phyloP scores from a whole-genome alignment of 2,113 vertebrate genomes.

The Gulo gulo region DNA sequence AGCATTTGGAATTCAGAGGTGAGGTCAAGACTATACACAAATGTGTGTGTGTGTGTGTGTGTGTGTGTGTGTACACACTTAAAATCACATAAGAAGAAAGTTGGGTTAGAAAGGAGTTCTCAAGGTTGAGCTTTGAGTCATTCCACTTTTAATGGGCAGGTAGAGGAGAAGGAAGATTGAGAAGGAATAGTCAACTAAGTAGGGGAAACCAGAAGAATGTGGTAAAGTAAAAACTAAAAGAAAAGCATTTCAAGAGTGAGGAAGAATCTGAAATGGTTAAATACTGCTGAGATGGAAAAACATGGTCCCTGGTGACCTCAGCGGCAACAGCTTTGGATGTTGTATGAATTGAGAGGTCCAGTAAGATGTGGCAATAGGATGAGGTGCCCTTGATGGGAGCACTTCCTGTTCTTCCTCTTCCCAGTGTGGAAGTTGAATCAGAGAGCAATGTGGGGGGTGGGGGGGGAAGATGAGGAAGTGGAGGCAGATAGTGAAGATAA shows the following conservation, averaged over 20 bases:
- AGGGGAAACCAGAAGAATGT: not conserved
- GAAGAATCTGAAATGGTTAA: not conserved
- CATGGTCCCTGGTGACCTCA: not conserved
- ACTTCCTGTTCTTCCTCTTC: not conserved
- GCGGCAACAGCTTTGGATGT: not conserved
- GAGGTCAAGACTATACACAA: not conserved
- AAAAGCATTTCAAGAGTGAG: slow-evolving; percentile 11
- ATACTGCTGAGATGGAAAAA: not conserved
- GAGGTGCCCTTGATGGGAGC: not conserved
- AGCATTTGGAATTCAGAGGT: not conserved
- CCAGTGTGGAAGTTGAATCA: not conserved
- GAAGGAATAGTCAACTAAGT: not conserved
- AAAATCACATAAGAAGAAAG: not conserved
- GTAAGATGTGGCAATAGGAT: not conserved
- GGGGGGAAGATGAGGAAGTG: not conserved
- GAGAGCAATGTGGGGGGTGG: not conserved
- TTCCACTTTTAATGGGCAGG: not conserved
- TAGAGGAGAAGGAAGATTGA: not conserved
- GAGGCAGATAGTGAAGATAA: not conserved
- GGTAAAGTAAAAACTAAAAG: not conserved
- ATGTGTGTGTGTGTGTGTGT: not conserved
- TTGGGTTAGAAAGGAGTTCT: not conserved
- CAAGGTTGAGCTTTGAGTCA: not conserved
- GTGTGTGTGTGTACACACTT: not conserved
- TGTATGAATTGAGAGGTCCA: not conserved